phyloP scores from a whole-genome alignment of 2,113 vertebrate species.

The Oenanthe melanoleuca region DNA sequence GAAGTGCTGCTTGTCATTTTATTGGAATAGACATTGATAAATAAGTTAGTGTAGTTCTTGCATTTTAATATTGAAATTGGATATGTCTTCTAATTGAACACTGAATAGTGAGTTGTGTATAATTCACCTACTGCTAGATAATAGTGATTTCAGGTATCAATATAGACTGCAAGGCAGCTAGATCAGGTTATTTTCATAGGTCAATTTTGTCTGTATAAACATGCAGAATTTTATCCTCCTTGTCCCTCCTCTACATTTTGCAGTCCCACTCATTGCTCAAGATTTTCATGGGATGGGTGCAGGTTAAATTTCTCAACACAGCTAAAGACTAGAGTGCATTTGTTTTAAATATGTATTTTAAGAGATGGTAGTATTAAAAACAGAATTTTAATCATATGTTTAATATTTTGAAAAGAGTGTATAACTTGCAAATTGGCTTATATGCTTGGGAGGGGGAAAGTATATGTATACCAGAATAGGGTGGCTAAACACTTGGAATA shows the following conservation, averaged over 20 bases:
- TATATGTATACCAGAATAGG: neutral
- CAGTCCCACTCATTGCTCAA: neutral
- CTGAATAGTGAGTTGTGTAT: neutral
- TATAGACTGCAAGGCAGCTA: neutral
- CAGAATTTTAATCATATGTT: neutral
- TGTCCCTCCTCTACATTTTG: neutral
- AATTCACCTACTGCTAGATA: neutral
- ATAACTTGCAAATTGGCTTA: neutral
- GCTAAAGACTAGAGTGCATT: neutral
- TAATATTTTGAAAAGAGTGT: neutral
- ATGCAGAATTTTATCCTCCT: neutral
- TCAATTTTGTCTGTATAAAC: neutral
- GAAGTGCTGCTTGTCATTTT: neutral
- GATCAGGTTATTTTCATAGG: neutral
- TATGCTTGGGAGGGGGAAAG: accelerated
- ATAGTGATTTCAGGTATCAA: neutral
- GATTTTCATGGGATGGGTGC: neutral
- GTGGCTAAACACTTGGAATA: neutral
- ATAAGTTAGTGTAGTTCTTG: neutral
- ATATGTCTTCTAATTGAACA: neutral
- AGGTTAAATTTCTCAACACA: neutral
- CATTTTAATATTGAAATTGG: neutral
- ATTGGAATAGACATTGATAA: neutral
- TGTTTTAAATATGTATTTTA: neutral
- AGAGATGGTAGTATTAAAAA: neutral